Base-by-base conservation (phyloP, 2,888 invertebrate species). In the Drosophila lacicola region DNA sequence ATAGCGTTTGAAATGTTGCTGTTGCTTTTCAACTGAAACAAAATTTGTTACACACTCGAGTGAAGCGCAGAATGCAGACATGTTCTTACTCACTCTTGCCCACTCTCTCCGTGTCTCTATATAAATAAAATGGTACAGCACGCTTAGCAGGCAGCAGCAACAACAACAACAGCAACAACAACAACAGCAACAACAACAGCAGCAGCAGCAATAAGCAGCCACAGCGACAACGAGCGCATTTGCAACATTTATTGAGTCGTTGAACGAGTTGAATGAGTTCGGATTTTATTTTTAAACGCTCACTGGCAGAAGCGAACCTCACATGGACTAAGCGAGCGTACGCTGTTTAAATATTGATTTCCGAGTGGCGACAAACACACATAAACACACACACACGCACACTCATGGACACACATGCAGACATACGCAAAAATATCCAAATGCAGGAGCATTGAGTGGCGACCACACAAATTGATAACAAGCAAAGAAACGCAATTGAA, bases 241-340 rank as follows among this genome's bases (percentile, higher is more conserved):
- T 87, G 82, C 83, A 90, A 88, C 89, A 90, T 89, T 84, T 87
- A 84, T 84, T 84, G 84, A 89, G 88, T 85, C 90, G 89, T 88
- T 88, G 80, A 88, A 78, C 82, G 90, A 88, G 90, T 89, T 84
- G 84, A 88, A 88, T 88, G 88, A 82, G 89, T 82, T 84, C 72
- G 77, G 77, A 71, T 85, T 89, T 88, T 89, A 84, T 84, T 84
- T 89, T 87, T 88, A 89, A 84, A 76, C 90, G 66, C 42, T 64
- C 66, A 60, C 62, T 65, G 73, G 70, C 67, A 70, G 68, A 56
- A 72, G 51, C 53, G 56, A 70, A 64, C 49, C 50, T 60, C 57
- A 45, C 86, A 58, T 72, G 80, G 80, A 88, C 85, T 88, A 74
- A 87, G 67, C 80, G 88, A 73, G 82, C 67, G 64, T 53, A 70